Percentiles rank a stretch among this genome's conserved stretches.
Evolutionary conservation across 2,888 invertebrate species (phyloP).

Genomic region (Pyrrhosoma nymphula): DNA sequence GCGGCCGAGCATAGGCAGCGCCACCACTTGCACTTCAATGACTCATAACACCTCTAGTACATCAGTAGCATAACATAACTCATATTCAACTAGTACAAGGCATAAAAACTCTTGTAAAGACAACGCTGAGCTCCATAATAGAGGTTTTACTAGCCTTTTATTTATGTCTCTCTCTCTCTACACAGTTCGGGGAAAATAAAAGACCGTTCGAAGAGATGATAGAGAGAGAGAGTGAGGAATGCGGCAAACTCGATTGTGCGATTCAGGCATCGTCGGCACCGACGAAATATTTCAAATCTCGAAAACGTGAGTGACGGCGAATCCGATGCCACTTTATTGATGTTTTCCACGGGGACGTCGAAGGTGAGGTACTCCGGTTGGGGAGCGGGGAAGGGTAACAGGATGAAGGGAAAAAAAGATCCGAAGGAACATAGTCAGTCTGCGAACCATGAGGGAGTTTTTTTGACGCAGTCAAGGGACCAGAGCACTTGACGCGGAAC

Average conservation of each 20-base stretch:
- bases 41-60: no score
- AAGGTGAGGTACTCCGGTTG: background rate
- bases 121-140: no score
- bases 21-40: no score
- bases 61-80: no score
- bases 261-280: background rate
- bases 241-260: background rate
- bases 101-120: no score
- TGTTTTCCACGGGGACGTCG: background rate
- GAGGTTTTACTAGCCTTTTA: no score
- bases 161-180: no score
- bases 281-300: background rate
- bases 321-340: constrained; percentile 9
- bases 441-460: background rate
- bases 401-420: background rate
- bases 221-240: background rate
- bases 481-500: background rate
- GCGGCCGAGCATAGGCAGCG: no score
- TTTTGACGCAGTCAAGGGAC: background rate
- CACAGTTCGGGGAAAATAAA: background rate
- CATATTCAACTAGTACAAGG: no score
- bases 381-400: background rate
- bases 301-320: constrained; percentile 5
- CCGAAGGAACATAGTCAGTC: background rate
- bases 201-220: background rate